A percentile compares a stretch with the other conserved stretches of the same genome.
Evolutionary conservation across 1,140 invertebrate genomes (phyloP).

Genomic region (Anoplolepis gracilipes): DNA sequence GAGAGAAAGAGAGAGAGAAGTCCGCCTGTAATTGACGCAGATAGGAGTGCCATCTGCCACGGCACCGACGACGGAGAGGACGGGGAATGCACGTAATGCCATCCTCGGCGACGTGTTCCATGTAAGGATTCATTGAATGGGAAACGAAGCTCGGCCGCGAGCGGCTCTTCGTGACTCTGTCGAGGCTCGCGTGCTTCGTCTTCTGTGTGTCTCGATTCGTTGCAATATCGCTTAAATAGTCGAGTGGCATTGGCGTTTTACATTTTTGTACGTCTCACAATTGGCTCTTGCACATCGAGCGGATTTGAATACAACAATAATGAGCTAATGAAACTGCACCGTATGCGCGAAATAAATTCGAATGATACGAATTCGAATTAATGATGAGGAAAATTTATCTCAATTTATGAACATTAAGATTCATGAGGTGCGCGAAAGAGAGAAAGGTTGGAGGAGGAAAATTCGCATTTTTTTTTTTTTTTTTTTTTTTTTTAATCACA

Average conservation of each 20-base stretch:
- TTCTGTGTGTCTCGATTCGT: not conserved
- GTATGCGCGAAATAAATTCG: not conserved
- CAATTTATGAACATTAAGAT: too few relatives aligned
- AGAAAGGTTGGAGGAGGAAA: too few relatives aligned
- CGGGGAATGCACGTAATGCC: constrained; percentile 49
- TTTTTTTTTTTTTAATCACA: not conserved
- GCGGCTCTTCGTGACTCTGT: constrained; percentile 29
- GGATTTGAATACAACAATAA: not conserved
- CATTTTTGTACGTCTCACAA: not conserved
- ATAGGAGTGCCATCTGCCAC: constrained; percentile 57
- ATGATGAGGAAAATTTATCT: not conserved
- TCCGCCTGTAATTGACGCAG: constrained; percentile 63
- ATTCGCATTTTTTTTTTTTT: not conserved
- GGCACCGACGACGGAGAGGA: not conserved
- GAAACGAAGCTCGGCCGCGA: constrained; percentile 48
- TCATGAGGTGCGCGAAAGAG: too few relatives aligned
- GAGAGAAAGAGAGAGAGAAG: constrained; percentile 22
- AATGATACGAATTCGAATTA: not conserved
- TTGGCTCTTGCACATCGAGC: not conserved
- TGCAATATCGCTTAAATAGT: not conserved
- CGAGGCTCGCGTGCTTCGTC: not conserved
- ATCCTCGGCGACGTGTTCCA: constrained; percentile 51
- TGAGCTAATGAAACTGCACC: too few relatives aligned
- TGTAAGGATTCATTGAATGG: constrained; percentile 61
- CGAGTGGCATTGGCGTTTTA: not conserved